These are phyloP conservation scores for Tenthredo mesomela DNA, from an alignment of 2,888 invertebrate species.

Conservation along the genomic window DNA sequence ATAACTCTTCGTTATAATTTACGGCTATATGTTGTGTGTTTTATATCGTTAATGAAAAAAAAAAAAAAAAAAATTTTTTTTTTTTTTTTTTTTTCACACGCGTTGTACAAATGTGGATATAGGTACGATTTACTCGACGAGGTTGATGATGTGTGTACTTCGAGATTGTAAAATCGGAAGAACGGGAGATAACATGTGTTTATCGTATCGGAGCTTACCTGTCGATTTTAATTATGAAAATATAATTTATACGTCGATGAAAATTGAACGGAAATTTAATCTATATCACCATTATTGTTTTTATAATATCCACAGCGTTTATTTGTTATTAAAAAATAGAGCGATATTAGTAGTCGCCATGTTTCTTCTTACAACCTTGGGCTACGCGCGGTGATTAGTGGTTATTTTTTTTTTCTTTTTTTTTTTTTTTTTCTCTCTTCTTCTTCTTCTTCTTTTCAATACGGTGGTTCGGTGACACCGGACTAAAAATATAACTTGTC, in stretches of 20 bases:
- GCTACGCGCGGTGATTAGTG: slow-evolving; percentile 45
- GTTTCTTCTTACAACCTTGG: slow-evolving; percentile 48
- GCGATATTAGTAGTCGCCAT: slow-evolving; percentile 48
- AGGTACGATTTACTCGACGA: slow-evolving; percentile 29
- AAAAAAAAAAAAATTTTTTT: no score
- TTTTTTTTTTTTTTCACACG: background rate
- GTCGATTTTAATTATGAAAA: slow-evolving; percentile 33
- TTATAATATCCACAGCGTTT: slow-evolving; percentile 30
- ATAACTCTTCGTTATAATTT: background rate
- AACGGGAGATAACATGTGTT: slow-evolving; percentile 24
- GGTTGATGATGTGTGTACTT: background rate
- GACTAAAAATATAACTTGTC: background rate
- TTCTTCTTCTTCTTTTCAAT: no score
- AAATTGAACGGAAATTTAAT: slow-evolving; percentile 4
- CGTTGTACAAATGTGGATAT: background rate
- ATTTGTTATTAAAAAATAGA: slow-evolving; percentile 52
- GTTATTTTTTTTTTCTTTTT: slow-evolving; percentile 12
- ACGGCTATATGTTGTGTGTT: background rate
- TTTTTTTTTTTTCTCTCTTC: no score
- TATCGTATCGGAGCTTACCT: background rate
- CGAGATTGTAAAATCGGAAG: background rate
- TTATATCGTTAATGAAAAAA: background rate
- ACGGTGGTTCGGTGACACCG: slow-evolving; percentile 27
- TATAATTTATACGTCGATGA: slow-evolving; percentile 29
- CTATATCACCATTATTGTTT: slow-evolving; percentile 49